Evolutionary conservation across 2,113 vertebrate species (phyloP).

Genomic region (Oceanodroma tethys): DNA sequence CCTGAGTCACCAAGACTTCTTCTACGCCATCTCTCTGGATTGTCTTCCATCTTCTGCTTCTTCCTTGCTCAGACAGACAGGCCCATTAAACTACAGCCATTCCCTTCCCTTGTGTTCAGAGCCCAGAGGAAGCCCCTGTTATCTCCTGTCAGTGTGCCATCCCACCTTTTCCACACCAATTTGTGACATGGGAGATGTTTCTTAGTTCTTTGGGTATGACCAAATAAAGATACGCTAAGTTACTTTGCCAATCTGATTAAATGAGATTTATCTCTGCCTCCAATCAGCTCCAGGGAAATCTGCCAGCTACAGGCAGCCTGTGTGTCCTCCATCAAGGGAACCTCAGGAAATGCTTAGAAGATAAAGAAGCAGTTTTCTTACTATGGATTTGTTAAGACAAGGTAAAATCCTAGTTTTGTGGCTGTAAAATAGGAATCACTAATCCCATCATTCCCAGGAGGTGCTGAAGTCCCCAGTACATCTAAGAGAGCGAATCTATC

Average conservation of each 20-base stretch:
- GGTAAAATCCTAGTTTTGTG: neutral
- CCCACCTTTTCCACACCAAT: neutral
- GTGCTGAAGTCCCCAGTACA: neutral
- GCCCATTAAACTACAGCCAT: neutral
- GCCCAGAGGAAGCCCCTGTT: neutral
- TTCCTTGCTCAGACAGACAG: neutral
- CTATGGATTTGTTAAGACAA: neutral
- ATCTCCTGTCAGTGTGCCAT: neutral
- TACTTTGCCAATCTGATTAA: neutral
- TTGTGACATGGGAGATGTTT: neutral
- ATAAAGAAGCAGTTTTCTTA: neutral
- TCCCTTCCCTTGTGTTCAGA: neutral
- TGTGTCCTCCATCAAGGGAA: neutral
- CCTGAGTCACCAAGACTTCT: neutral
- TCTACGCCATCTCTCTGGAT: neutral
- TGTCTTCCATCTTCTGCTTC: neutral
- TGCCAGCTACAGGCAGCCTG: neutral
- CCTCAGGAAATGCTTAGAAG: neutral
- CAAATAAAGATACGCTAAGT: neutral
- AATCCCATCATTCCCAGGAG: neutral
- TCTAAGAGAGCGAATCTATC: neutral
- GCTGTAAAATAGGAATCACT: neutral
- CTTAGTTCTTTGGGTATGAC: neutral
- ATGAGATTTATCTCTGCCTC: neutral
- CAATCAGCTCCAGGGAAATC: neutral